These are phyloP conservation scores for Dysmachus trigonus DNA, from an alignment of 2,888 invertebrate species.

Conservation along the genomic window DNA sequence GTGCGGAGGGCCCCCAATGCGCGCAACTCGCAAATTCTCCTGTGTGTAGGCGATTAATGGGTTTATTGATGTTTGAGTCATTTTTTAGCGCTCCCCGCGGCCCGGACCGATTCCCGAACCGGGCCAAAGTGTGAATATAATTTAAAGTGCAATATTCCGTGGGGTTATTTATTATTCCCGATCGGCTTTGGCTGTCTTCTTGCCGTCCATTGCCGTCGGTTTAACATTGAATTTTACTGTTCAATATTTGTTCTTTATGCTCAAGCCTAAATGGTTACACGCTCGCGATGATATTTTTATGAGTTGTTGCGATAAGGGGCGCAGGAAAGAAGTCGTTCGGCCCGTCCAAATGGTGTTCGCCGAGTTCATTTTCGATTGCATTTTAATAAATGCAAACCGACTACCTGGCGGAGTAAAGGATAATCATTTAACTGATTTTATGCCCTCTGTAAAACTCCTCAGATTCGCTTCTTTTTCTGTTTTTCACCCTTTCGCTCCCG, in stretches of 20 bases:
- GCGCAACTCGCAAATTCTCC: constrained; percentile 11
- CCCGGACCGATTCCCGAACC: constrained; percentile 55
- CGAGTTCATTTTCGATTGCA: constrained; percentile 22
- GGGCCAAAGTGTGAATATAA: constrained; percentile 65
- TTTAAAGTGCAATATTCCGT: constrained; percentile 64
- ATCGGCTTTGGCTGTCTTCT: constrained; percentile 58
- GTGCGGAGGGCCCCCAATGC: neutral
- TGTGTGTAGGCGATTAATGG: constrained; percentile 54
- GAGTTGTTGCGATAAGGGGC: constrained; percentile 43
- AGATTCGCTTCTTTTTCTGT: neutral
- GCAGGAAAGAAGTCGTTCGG: constrained; percentile 27
- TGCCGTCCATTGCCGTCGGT: constrained; percentile 39
- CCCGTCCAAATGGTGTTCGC: constrained; percentile 16
- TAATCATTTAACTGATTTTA: constrained; percentile 41
- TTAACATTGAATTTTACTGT: constrained; percentile 51
- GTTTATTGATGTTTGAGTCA: constrained; percentile 53
- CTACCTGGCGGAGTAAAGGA: constrained; percentile 32
- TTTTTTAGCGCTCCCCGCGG: constrained; percentile 47
- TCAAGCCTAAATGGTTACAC: constrained; percentile 50
- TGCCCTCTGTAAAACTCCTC: constrained; percentile 28
- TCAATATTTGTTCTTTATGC: constrained; percentile 53
- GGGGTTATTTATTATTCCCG: constrained; percentile 64
- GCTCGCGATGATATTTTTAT: constrained; percentile 49
- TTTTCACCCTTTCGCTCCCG: neutral
- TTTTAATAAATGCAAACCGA: constrained; percentile 38